A percentile compares a stretch with the other conserved stretches of the same genome.
Evolutionary conservation across 2,113 vertebrate species (phyloP).

Genomic region (Oxygymnocypris stewartii): DNA sequence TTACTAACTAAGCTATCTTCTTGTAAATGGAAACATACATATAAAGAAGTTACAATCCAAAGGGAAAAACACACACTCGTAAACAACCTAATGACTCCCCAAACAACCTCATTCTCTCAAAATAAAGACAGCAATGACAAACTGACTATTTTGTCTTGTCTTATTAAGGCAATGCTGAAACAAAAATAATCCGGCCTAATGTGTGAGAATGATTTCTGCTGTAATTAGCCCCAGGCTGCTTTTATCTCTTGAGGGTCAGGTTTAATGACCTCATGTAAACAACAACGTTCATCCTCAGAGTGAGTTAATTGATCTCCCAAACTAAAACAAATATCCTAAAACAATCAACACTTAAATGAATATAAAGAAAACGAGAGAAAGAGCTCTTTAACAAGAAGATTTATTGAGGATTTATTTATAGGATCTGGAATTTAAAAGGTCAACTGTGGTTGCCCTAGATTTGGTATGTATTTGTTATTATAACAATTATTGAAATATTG

Average conservation of each 20-base stretch:
- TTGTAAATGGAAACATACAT: no score
- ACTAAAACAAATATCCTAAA: background rate
- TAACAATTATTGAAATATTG: background rate
- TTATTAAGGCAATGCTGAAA: background rate
- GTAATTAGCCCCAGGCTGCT: background rate
- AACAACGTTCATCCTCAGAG: background rate
- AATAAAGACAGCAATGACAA: background rate
- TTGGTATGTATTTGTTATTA: background rate
- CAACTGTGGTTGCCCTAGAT: background rate
- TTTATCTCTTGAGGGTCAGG: background rate
- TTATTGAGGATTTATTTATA: background rate
- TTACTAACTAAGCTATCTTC: no score
- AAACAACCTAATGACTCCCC: background rate
- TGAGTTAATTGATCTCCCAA: background rate
- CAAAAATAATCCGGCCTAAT: background rate
- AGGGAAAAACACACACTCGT: background rate
- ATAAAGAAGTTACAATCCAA: background rate
- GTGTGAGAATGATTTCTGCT: background rate
- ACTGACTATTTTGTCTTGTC: background rate
- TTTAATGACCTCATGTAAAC: constrained; percentile 6
- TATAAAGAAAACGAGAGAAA: background rate
- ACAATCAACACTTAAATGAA: background rate
- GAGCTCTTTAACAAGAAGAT: background rate
- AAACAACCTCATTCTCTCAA: background rate
- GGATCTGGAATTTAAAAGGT: background rate